Percentiles rank a stretch among this genome's conserved stretches.
Evolutionary conservation across 2,888 invertebrate genomes (phyloP).

Genomic region (Griposia aprilina): DNA sequence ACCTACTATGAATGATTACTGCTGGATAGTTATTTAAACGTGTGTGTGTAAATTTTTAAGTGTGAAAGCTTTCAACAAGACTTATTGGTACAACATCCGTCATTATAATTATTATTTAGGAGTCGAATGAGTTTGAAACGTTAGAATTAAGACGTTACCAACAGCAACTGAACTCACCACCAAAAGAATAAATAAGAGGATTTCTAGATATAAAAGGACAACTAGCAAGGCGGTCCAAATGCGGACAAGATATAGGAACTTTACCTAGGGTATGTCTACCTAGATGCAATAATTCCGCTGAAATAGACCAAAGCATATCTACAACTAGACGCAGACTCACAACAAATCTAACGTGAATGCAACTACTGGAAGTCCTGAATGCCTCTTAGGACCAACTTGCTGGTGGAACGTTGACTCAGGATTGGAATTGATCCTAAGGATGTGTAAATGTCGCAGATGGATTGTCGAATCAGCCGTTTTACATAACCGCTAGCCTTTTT

Average conservation of each 20-base stretch:
- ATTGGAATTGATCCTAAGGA: not conserved
- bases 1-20: not conserved
- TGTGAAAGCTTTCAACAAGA: slow-evolving; percentile 6
- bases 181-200: not conserved
- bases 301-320: slow-evolving; percentile 1
- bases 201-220: not conserved
- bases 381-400: not conserved
- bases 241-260: not conserved
- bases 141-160: not conserved
- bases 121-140: not conserved
- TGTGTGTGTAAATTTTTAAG: too few relatives aligned
- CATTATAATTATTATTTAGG: not conserved
- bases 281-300: not conserved
- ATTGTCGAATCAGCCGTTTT: too few relatives aligned
- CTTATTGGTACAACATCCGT: not conserved
- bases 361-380: not conserved
- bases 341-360: slow-evolving; percentile 16
- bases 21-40: not conserved
- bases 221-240: not conserved
- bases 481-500: too few relatives aligned
- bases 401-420: not conserved
- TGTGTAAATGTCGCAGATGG: not conserved
- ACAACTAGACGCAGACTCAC: not conserved
- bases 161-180: not conserved
- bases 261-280: too few relatives aligned